These are phyloP conservation scores for Thymelicus lineola DNA, from an alignment of 2,888 invertebrate genomes.

Conservation along the genomic window DNA sequence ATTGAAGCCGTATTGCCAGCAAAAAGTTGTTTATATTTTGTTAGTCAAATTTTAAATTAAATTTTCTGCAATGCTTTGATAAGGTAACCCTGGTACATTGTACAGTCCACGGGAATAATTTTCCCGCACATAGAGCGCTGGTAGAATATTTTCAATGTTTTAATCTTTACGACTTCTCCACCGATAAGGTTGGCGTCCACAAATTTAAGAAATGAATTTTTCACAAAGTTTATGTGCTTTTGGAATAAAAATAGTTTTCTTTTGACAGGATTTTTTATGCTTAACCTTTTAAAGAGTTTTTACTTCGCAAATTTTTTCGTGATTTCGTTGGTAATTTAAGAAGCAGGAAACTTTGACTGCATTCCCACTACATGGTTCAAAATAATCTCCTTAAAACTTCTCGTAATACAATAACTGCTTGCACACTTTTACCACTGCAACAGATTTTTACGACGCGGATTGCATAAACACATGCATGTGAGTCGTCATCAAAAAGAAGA, in stretches of 20 bases:
- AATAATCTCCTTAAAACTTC: too few species aligned
- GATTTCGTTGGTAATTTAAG: slow-evolving; percentile 4
- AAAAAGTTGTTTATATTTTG: neutral
- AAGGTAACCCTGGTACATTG: too few species aligned
- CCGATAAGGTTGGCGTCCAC: slow-evolving; percentile 9
- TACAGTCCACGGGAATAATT: neutral
- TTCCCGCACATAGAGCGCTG: neutral
- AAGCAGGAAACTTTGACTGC: too few species aligned
- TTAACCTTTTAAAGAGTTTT: neutral
- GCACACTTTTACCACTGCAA: too few species aligned
- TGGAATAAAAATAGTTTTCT: slow-evolving; percentile 3
- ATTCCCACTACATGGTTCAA: too few species aligned
- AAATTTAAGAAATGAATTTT: slow-evolving; percentile 4
- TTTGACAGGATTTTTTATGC: neutral
- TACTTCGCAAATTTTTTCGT: slow-evolving; percentile 1
- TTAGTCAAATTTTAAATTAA: neutral
- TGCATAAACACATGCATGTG: too few species aligned
- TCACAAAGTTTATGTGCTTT: neutral
- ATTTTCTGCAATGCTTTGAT: neutral
- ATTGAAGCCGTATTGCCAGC: too few species aligned
- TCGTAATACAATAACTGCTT: too few species aligned
- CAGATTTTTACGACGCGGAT: too few species aligned
- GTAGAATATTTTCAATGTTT: slow-evolving; percentile 12
- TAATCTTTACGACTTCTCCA: slow-evolving; percentile 4
- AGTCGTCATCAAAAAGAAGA: too few species aligned